Conservation (phyloP, 2,888 invertebrate species). For the Lithosia quadra region DNA sequence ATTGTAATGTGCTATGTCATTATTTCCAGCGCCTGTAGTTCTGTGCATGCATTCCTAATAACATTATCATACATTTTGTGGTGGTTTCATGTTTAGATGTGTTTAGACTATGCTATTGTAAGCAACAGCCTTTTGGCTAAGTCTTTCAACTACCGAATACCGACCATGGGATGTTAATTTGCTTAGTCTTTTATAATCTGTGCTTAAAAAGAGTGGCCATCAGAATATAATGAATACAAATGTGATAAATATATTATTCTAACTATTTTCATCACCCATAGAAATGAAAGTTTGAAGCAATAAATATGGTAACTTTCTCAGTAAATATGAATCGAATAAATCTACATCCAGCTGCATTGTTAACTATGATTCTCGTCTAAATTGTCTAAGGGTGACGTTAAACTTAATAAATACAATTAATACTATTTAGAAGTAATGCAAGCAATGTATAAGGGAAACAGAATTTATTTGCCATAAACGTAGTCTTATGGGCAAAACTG, state of each 20-base stretch:
- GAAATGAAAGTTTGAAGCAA: too few species aligned
- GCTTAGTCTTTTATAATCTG: background rate
- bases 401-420: background rate
- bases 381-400: too few species aligned
- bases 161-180: background rate
- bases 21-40: constrained; percentile 47
- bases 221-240: background rate
- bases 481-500: constrained; percentile 41
- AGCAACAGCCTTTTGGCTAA: background rate
- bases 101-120: background rate
- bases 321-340: too few species aligned
- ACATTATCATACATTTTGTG: constrained; percentile 24
- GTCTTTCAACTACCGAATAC: background rate
- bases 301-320: too few species aligned
- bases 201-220: background rate
- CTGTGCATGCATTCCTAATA: constrained; percentile 25
- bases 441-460: constrained; percentile 2
- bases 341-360: too few species aligned
- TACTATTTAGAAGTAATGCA: background rate
- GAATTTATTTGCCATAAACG: constrained; percentile 44
- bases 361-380: too few species aligned
- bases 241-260: too few species aligned
- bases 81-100: constrained; percentile 20
- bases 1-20: constrained; percentile 62
- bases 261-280: too few species aligned